Evolutionary conservation across 2,797 vertebrate genomes (phyloP).

Genomic region (Sebastes matsubarae): DNA sequence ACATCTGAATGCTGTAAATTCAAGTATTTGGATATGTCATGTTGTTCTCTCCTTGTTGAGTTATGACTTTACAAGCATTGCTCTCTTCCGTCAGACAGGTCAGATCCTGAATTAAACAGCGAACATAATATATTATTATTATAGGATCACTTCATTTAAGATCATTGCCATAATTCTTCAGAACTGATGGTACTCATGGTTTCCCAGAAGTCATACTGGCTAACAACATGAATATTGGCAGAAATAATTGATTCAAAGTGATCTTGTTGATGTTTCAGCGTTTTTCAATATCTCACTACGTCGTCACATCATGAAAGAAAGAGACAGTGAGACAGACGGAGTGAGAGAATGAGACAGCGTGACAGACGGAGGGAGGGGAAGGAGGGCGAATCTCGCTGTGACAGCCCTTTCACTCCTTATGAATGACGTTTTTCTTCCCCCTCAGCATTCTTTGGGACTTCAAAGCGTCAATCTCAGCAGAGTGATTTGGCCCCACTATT

Average conservation of each 20-base stretch:
- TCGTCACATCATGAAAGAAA: constrained; percentile 30
- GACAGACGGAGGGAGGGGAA: constrained; percentile 39
- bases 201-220: not conserved
- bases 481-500: constrained; percentile 61
- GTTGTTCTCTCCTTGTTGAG: not conserved
- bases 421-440: constrained; percentile 62
- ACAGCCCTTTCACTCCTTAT: constrained; percentile 71
- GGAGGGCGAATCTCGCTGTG: constrained; percentile 64
- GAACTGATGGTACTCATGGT: not conserved
- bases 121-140: not conserved
- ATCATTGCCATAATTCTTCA: not conserved
- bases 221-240: constrained; percentile 1
- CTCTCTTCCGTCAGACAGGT: constrained; percentile 13
- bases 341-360: constrained; percentile 46
- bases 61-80: constrained; percentile 2
- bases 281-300: constrained; percentile 25
- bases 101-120: not conserved
- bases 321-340: constrained; percentile 31
- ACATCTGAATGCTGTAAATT: constrained; percentile 27
- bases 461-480: constrained; percentile 73
- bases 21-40: constrained; percentile 2
- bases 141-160: not conserved
- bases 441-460: constrained; percentile 70
- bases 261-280: not conserved
- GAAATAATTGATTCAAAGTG: constrained; percentile 9